These are phyloP conservation scores for Epistrophe eligans DNA, from an alignment of 2,888 invertebrate species.

Conservation along the genomic window DNA sequence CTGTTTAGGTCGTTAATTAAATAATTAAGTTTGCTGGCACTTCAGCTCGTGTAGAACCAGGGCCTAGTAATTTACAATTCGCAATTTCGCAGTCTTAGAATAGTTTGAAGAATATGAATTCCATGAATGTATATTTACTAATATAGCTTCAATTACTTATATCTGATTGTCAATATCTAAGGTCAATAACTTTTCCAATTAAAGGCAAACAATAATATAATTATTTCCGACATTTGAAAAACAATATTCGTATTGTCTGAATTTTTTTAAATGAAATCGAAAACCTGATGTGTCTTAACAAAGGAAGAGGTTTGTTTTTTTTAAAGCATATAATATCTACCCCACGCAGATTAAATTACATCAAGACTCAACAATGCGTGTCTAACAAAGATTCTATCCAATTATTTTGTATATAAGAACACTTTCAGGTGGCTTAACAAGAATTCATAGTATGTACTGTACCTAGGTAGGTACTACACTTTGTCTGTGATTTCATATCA, in stretches of 20 bases:
- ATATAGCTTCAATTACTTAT: not conserved
- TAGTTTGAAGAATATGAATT: too few relatives aligned
- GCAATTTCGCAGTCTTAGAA: too few relatives aligned
- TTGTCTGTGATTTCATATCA: conserved; percentile 60
- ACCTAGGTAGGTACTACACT: not conserved
- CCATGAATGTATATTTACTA: too few relatives aligned
- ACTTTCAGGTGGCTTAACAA: conserved; percentile 28
- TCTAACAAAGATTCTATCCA: conserved; percentile 45
- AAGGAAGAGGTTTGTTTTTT: not conserved
- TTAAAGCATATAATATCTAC: not conserved
- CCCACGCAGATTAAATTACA: conserved; percentile 17
- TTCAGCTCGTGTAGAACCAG: too few relatives aligned
- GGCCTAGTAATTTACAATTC: too few relatives aligned
- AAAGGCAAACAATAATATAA: not conserved
- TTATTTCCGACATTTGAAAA: not conserved
- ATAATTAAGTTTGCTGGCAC: too few relatives aligned
- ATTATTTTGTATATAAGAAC: conserved; percentile 47
- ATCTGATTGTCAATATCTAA: not conserved
- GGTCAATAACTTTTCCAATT: conserved; percentile 13
- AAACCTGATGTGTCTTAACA: not conserved
- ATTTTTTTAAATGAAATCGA: conserved; percentile 16
- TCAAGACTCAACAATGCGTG: conserved; percentile 32
- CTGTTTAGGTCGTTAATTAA: too few relatives aligned
- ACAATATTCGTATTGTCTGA: not conserved
- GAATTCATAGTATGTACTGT: conserved; percentile 26